A percentile compares a stretch with the other conserved stretches of the same genome.
phyloP scores from a whole-genome alignment of 2,888 invertebrate species.

The Tuberolachnus salignus region DNA sequence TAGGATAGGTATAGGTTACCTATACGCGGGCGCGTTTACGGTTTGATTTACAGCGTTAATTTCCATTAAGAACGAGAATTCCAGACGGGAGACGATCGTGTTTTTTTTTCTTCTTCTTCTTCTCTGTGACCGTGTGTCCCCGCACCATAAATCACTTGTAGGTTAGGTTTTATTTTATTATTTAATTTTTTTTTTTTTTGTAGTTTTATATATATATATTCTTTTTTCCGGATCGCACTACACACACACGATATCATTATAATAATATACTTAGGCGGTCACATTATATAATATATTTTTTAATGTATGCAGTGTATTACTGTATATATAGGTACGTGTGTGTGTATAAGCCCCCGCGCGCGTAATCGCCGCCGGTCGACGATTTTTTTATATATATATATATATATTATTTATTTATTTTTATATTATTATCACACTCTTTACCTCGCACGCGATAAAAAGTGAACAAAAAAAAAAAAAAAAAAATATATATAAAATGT shows the following conservation, averaged over 20 bases:
- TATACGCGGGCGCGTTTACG: not conserved
- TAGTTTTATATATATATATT: too few species aligned
- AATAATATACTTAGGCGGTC: too few species aligned
- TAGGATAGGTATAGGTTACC: too few species aligned
- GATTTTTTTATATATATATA: slow-evolving; percentile 7
- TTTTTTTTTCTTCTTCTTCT: too few species aligned
- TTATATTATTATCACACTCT: too few species aligned
- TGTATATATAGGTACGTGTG: too few species aligned
- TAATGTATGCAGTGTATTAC: too few species aligned
- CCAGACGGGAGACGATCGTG: not conserved
- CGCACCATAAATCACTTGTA: slow-evolving; percentile 33
- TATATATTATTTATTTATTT: too few species aligned
- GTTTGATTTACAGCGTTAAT: slow-evolving; percentile 47
- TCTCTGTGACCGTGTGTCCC: too few species aligned
- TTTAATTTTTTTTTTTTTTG: not conserved
- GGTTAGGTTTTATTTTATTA: not conserved
- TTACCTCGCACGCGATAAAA: not conserved
- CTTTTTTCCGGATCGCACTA: too few species aligned
- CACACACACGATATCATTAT: too few species aligned
- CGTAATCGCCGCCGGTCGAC: slow-evolving; percentile 4
- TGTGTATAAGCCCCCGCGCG: slow-evolving; percentile 27
- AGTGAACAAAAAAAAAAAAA: not conserved
- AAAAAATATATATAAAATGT: not conserved
- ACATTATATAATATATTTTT: too few species aligned
- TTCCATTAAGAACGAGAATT: slow-evolving; percentile 47